These are phyloP conservation scores for Platycnemis pennipes DNA, from an alignment of 2,888 invertebrate genomes.

Conservation along the genomic window DNA sequence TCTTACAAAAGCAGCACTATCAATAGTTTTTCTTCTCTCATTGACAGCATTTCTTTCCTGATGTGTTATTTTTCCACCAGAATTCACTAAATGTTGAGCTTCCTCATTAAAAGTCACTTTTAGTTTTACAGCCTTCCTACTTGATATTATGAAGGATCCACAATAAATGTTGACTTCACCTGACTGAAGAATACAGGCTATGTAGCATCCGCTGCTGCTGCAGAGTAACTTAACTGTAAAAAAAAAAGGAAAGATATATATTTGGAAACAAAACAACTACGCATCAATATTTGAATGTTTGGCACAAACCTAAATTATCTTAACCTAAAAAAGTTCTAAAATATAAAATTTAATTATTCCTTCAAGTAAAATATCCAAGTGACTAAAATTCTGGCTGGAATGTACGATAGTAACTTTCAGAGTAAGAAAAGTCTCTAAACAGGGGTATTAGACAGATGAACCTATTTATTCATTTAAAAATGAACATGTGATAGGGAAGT, in stretches of 20 bases:
- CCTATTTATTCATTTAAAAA: too few species aligned
- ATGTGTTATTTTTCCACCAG: not conserved
- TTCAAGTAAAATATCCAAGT: too few species aligned
- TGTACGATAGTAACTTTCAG: too few species aligned
- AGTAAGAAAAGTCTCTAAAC: too few species aligned
- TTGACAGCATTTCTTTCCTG: not conserved
- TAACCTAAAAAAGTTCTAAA: too few species aligned
- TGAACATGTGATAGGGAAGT: too few species aligned
- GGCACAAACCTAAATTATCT: too few species aligned
- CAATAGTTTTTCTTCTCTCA: not conserved
- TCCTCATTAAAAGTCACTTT: not conserved
- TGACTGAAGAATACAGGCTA: conserved; percentile 81
- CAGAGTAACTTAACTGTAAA: conserved; percentile 79
- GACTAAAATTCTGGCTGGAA: too few species aligned
- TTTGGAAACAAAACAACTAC: not conserved
- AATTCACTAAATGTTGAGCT: not conserved
- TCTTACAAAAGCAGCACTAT: not conserved
- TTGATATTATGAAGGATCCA: conserved; percentile 76
- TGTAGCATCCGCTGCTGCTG: conserved; percentile 82
- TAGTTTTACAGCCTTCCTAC: conserved; percentile 72
- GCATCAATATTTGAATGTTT: not conserved
- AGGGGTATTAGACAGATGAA: too few species aligned
- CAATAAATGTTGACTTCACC: conserved; percentile 83
- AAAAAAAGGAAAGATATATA: conserved; percentile 77
- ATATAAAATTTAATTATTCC: too few species aligned